Percentiles rank a stretch among this genome's conserved stretches.
phyloP scores from a whole-genome alignment of 2,113 vertebrate genomes.

The Triplophysa dalaica region DNA sequence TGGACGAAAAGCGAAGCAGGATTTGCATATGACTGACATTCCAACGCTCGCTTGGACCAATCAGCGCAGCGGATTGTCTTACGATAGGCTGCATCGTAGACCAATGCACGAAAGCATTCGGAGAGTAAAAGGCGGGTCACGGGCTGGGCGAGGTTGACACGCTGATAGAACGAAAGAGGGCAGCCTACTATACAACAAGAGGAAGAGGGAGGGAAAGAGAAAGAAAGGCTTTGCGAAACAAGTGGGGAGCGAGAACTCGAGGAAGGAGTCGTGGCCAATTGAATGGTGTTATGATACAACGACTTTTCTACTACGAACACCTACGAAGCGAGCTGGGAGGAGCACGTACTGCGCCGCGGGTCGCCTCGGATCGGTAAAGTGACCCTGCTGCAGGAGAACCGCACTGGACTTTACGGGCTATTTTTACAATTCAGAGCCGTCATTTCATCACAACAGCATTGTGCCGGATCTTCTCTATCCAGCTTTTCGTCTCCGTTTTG shows the following conservation, averaged over 20 bases:
- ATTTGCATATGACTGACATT: conserved; percentile 86
- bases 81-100: conserved; percentile 49
- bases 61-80: conserved; percentile 53
- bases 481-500: conserved; percentile 28
- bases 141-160: conserved; percentile 79
- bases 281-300: conserved; percentile 57
- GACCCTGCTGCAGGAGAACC: conserved; percentile 67
- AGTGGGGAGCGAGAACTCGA: conserved; percentile 36
- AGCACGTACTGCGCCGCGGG: conserved; percentile 51
- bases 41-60: conserved; percentile 70
- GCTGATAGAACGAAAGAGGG: conserved; percentile 65
- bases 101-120: conserved; percentile 61
- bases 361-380: conserved; percentile 60
- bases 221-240: conserved; percentile 57
- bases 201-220: conserved; percentile 65
- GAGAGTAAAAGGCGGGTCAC: conserved; percentile 64
- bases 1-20: conserved; percentile 22
- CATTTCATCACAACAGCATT: conserved; percentile 40
- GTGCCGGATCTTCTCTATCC: conserved; percentile 51
- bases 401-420: conserved; percentile 55
- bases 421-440: conserved; percentile 35
- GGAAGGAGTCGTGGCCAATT: conserved; percentile 40
- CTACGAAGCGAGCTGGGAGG: conserved; percentile 34
- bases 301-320: conserved; percentile 60
- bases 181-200: conserved; percentile 77